A percentile compares a stretch with the other conserved stretches of the same genome.
phyloP scores from a whole-genome alignment of 2,113 vertebrate species.

The Phyllostomus hastatus region DNA sequence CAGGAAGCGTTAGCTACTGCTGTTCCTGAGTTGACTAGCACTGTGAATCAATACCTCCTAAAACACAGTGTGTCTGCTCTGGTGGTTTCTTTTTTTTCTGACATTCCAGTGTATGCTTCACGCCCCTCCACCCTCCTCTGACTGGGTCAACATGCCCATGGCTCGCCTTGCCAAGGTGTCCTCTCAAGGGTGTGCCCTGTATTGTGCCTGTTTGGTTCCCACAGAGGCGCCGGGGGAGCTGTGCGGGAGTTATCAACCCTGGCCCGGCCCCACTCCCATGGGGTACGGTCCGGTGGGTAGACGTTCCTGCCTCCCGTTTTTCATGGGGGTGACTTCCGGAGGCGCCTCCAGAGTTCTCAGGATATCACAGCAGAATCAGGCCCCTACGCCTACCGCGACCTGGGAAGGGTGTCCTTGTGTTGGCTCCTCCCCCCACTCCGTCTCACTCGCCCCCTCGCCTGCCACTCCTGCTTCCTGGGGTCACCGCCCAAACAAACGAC shows the following conservation, averaged over 20 bases:
- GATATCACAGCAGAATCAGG: neutral
- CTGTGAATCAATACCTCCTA: neutral
- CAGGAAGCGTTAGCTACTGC: neutral
- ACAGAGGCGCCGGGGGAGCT: neutral
- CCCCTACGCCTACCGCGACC: neutral
- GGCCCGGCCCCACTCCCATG: neutral
- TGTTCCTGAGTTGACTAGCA: too few species aligned
- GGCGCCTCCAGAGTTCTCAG: neutral
- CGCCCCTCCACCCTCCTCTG: neutral
- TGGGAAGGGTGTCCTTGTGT: too few species aligned
- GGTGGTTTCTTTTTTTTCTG: neutral
- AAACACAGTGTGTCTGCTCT: neutral
- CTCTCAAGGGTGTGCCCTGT: neutral
- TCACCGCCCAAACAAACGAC: neutral
- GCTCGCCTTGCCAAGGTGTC: neutral
- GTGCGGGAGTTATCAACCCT: too few species aligned
- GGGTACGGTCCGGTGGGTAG: neutral
- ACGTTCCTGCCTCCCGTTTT: neutral
- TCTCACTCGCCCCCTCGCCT: neutral
- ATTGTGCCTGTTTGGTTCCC: neutral
- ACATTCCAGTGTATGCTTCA: neutral
- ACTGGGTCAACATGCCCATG: neutral
- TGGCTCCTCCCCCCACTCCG: neutral
- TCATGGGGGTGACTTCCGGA: too few species aligned
- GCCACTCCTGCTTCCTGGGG: neutral